These are phyloP conservation scores for Morinoia aosen DNA, from an alignment of 2,888 invertebrate genomes.

Conservation along the genomic window DNA sequence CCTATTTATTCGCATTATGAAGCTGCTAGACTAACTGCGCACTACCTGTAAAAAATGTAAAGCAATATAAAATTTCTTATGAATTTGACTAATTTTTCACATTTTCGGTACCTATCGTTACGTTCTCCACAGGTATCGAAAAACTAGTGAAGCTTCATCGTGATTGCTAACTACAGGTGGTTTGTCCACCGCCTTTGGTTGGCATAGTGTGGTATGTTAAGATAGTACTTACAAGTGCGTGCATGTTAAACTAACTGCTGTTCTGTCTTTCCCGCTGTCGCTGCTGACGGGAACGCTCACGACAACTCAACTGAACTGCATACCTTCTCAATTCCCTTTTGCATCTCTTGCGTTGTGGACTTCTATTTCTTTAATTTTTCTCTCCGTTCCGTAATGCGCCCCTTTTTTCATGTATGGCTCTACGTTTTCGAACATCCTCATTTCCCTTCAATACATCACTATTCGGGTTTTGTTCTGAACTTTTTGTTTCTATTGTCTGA, in stretches of 20 bases:
- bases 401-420: background rate
- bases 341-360: background rate
- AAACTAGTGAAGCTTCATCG: too few species aligned
- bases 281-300: background rate
- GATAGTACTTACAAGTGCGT: background rate
- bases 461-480: background rate
- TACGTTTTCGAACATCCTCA: background rate
- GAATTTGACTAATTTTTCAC: too few species aligned
- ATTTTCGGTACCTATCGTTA: too few species aligned
- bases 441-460: background rate
- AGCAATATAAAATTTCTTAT: too few species aligned
- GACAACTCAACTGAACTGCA: background rate
- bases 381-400: background rate
- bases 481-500: background rate
- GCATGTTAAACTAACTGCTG: background rate
- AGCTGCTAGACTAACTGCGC: background rate
- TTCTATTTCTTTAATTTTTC: background rate
- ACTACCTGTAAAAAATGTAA: too few species aligned
- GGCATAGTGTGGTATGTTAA: background rate
- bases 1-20: background rate
- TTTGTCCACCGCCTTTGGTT: background rate
- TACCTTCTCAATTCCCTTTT: background rate
- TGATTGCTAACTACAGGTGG: too few species aligned
- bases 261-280: background rate
- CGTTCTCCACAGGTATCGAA: too few species aligned